Evolutionary conservation across 2,113 vertebrate genomes (phyloP).

Genomic region (Crocuta crocuta): DNA sequence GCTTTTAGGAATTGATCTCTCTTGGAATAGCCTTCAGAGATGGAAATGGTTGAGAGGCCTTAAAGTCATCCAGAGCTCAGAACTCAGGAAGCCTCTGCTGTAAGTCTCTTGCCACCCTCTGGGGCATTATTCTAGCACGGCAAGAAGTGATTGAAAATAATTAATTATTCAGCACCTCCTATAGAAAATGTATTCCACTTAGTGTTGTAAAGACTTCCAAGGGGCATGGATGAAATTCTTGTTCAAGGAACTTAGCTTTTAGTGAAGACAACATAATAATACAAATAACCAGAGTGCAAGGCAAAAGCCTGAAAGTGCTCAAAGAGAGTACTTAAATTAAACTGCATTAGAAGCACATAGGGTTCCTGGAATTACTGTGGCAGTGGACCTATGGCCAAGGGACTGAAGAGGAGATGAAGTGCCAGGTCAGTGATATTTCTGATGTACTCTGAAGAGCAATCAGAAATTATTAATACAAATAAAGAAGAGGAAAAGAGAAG

Average conservation of each 20-base stretch:
- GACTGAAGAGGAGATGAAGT: not conserved
- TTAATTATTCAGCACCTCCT: not conserved
- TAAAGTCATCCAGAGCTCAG: not conserved
- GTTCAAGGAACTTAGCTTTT: not conserved
- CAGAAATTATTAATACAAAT: conserved; percentile 1
- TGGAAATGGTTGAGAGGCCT: not conserved
- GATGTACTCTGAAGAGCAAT: not conserved
- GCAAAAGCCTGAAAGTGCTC: not conserved
- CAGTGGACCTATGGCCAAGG: not conserved
- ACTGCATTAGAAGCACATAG: not conserved
- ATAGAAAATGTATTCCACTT: not conserved
- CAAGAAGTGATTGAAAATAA: not conserved
- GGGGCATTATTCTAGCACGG: not conserved
- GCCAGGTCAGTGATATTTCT: not conserved
- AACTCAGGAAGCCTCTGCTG: not conserved
- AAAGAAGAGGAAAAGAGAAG: not conserved
- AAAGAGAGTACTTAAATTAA: not conserved
- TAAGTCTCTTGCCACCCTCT: not conserved
- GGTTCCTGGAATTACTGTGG: not conserved
- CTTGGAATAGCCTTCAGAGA: not conserved
- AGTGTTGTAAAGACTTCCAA: not conserved
- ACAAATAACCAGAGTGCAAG: not conserved
- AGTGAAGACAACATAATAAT: not conserved
- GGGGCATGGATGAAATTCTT: not conserved
- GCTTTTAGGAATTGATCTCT: not conserved